Evolutionary conservation across 64 coral and sea anemone genomes (phyloP), one percentile per base, ranked within the genome.

Genomic region (Trachythela sp.): DNA sequence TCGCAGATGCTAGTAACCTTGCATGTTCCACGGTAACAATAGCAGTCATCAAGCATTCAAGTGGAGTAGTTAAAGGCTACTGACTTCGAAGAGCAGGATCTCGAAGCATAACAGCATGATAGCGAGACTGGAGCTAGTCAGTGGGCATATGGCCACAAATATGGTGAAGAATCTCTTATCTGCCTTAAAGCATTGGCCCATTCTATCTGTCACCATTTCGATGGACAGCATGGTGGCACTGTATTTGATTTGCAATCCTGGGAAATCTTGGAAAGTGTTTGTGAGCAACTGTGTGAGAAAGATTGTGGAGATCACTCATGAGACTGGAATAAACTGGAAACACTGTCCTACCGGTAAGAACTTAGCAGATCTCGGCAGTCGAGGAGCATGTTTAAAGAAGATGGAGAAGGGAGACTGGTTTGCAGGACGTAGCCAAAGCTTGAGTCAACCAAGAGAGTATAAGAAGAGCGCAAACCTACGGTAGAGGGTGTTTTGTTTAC

Each of bases 161-260:
- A 54, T 92, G 85, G 90, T 60, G 51, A 92, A 41, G 88, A 93
- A 93, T n/a, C 59, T 93, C 4, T 32, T 41, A 8, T 18, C 22
- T 4, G 88, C 87, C 49, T 48, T 90, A 29, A 83, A 90, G 32
- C 41, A 42, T 14, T 80, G 83, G 92, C 84, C 84, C 38, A 54
- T 93, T 18, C 0, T 27, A 27, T 87, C 64, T 24, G 43, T 60
- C 40, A 93, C 88, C 31, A 60, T 90, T 18, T 93, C 83, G 92
- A 93, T 90, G 92, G 92, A 93, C 88, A 94, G 92, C 54, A 84
- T 94, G 41, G 71, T 90, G 14, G 92, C 92, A 31, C 40, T 94
- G 13, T 94, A 91, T 54, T 88, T 85, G 89, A 94, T 94, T 48
- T 83, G 77, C 18, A 94, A 88, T 58, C 84, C 88, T 15, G 84